Base-by-base conservation (phyloP, 2,797 vertebrate species). In the Peromyscus nudipes region DNA sequence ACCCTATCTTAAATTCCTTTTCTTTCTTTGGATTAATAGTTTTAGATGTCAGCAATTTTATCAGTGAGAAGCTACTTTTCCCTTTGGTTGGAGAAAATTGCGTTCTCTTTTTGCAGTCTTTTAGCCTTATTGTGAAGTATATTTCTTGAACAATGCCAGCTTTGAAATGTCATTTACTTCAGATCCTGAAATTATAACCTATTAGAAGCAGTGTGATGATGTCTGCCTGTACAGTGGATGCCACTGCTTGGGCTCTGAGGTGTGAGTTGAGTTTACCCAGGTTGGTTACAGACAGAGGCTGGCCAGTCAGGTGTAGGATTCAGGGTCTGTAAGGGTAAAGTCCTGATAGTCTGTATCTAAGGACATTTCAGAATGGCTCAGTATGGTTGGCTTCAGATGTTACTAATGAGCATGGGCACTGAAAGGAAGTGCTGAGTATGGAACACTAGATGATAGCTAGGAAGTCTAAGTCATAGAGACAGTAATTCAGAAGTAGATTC, bases 11-110 rank as follows among this genome's bases (percentile, higher is more conserved):
- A 94, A 92, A 92, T 95, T 91, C 19, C 90, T 94, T 95, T 90
- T 60, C 60, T 89, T 92, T 86, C 49, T 73, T 92, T 79, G 62
- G 62, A 29, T 71, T 94, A 94, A 96, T 96, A 37, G 75, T 85
- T 96, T 97, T 86, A 95, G 82, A 92, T 96, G 67, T 84, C 77
- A 94, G 79, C 82, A 94, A n/a, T 97, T 97, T 96, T 89, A 71
- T 95, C 92, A 89, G 69, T 86, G 52, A 95, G 52, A 97, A 92
- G 73, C 52, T 85, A 91, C 77, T 95, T 94, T 96, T 96, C 81
- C 43, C 79, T 96, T 77, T 87, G 43, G 76, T 90, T 96, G 64
- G 73, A 95, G 93, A 93, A 97, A 97, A 96, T 94, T 94, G 67
- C 67, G 43, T 93, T 93, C 93, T 31, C 71, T 62, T 85, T 96